Percentiles rank a stretch among this genome's conserved stretches.
These are phyloP conservation scores for Aphidius colemani DNA, from an alignment of 2,888 invertebrate species.

Conservation along the genomic window DNA sequence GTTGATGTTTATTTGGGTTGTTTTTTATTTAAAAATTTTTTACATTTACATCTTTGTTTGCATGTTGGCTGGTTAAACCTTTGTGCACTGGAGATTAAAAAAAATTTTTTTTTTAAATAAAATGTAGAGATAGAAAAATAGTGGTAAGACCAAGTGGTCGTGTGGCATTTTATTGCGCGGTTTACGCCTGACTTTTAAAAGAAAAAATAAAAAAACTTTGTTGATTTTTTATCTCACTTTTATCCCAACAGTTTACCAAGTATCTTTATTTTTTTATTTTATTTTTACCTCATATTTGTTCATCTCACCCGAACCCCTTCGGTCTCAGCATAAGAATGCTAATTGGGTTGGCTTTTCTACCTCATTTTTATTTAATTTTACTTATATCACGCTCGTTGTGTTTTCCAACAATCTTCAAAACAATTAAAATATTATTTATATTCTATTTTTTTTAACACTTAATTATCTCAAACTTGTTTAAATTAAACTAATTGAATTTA, in stretches of 20 bases:
- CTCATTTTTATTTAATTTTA: slow-evolving; percentile 23
- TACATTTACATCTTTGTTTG: too few species aligned
- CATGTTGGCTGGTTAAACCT: too few species aligned
- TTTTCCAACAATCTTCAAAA: slow-evolving; percentile 1
- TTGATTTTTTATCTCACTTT: slow-evolving; percentile 25
- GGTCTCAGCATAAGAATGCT: slow-evolving; percentile 46
- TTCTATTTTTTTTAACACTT: too few species aligned
- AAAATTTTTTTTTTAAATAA: slow-evolving; percentile 25
- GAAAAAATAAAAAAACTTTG: too few species aligned
- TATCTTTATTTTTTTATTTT: too few species aligned
- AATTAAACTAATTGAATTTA: too few species aligned
- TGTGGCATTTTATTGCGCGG: slow-evolving; percentile 52
- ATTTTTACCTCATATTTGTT: slow-evolving; percentile 20
- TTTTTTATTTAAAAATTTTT: too few species aligned
- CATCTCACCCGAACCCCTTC: slow-evolving; percentile 29
- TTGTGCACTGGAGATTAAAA: slow-evolving; percentile 25
- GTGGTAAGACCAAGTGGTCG: slow-evolving; percentile 27
- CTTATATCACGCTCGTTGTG: neutral
- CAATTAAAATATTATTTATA: neutral
- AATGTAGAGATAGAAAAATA: slow-evolving; percentile 27
- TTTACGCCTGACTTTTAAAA: slow-evolving; percentile 44
- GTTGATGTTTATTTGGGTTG: neutral
- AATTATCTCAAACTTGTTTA: too few species aligned
- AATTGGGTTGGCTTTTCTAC: slow-evolving; percentile 46
- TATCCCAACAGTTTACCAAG: slow-evolving; percentile 11